Percentiles rank a stretch among this genome's conserved stretches.
phyloP scores from a whole-genome alignment of 2,797 vertebrate genomes.

The Lindbergichthys nudifrons region DNA sequence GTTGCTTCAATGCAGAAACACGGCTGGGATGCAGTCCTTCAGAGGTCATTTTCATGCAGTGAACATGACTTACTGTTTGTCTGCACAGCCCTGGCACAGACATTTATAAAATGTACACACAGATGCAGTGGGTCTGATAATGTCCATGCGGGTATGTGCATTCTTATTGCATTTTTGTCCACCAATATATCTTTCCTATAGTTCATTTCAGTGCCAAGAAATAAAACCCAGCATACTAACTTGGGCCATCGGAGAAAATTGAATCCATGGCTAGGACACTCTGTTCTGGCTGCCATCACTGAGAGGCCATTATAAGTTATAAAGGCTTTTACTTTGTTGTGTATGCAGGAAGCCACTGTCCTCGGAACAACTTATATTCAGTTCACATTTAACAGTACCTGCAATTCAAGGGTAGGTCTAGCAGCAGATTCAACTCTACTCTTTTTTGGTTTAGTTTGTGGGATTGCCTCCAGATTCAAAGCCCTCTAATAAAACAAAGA shows the following conservation, averaged over 20 bases:
- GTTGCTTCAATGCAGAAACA: constrained; percentile 37
- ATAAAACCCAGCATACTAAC: constrained; percentile 57
- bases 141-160: constrained; percentile 43
- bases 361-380: constrained; percentile 59
- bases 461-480: constrained; percentile 55
- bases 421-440: constrained; percentile 23
- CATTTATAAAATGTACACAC: constrained; percentile 61
- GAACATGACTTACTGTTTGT: constrained; percentile 32
- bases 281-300: constrained; percentile 59
- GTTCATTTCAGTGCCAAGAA: constrained; percentile 49
- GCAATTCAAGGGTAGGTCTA: constrained; percentile 23
- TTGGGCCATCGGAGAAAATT: constrained; percentile 64
- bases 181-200: constrained; percentile 62
- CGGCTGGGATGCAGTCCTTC: constrained; percentile 4
- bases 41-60: constrained; percentile 47
- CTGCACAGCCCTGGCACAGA: constrained; percentile 54
- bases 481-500: constrained; percentile 29
- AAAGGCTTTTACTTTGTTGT: constrained; percentile 52
- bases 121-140: constrained; percentile 58
- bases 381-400: constrained; percentile 43
- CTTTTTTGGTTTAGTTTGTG: constrained; percentile 37
- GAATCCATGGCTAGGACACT: constrained; percentile 60
- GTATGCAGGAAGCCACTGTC: constrained; percentile 57
- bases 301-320: constrained; percentile 69
- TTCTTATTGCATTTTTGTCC: constrained; percentile 61